A percentile compares a stretch with the other conserved stretches of the same genome.
Evolutionary conservation across 2,888 invertebrate species (phyloP).

Genomic region (Tubulanus polymorphus): DNA sequence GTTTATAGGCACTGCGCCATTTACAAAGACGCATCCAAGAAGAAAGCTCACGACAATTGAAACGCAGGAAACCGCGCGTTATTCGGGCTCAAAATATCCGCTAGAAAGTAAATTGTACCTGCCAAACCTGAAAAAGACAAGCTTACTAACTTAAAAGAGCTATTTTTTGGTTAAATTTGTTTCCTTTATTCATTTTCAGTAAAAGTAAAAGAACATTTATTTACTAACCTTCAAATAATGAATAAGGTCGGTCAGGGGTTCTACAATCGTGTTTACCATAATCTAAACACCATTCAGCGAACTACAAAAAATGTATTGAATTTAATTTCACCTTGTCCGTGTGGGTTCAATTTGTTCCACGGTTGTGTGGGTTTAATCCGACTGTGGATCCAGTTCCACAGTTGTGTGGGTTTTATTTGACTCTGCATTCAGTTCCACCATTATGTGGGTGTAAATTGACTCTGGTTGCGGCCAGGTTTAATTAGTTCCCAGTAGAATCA

Average conservation of each 20-base stretch:
- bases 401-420: too few relatives aligned
- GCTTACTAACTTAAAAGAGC: neutral
- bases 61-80: conserved; percentile 75
- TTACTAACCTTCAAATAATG: conserved; percentile 72
- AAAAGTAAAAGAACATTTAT: neutral
- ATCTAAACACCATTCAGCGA: conserved; percentile 75
- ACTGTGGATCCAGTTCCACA: too few relatives aligned
- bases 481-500: too few relatives aligned
- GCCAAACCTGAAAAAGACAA: conserved; percentile 56
- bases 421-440: too few relatives aligned
- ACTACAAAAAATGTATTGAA: conserved; percentile 62
- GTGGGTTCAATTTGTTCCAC: too few relatives aligned
- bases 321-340: too few relatives aligned
- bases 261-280: conserved; percentile 63
- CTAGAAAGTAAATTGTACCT: conserved; percentile 72
- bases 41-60: too few relatives aligned
- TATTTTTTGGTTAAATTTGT: neutral
- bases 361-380: too few relatives aligned
- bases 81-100: conserved; percentile 64
- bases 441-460: too few relatives aligned
- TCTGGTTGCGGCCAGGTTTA: too few relatives aligned
- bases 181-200: neutral
- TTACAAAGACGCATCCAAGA: too few relatives aligned
- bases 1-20: too few relatives aligned
- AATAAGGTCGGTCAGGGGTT: conserved; percentile 74